A percentile compares a stretch with the other conserved stretches of the same genome.
phyloP scores from a whole-genome alignment of 2,888 invertebrate species.

The Epinotia demarniana region DNA sequence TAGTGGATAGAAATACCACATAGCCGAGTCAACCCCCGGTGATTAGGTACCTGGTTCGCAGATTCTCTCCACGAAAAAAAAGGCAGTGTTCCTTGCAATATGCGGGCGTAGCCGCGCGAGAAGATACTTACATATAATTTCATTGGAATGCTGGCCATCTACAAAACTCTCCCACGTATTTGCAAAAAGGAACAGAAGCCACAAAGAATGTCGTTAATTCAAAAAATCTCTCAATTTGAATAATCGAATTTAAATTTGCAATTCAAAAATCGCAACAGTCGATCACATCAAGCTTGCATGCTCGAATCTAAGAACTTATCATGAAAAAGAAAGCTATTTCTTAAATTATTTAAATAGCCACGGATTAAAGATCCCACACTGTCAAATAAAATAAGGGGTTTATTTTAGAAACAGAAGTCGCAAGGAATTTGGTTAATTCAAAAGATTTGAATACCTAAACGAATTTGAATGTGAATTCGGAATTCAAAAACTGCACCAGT shows the following conservation, averaged over 20 bases:
- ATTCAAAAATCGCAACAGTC: conserved; percentile 50
- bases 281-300: conserved; percentile 48
- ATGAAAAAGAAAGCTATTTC: conserved; percentile 52
- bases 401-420: conserved; percentile 19
- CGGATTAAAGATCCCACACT: conserved; percentile 69
- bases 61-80: too few relatives aligned
- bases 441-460: conserved; percentile 34
- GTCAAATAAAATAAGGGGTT: conserved; percentile 48
- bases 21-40: too few relatives aligned
- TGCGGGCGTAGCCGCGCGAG: too few relatives aligned
- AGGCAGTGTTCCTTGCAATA: too few relatives aligned
- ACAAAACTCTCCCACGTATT: conserved; percentile 35
- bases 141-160: not conserved
- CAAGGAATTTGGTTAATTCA: conserved; percentile 18
- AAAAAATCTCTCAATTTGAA: conserved; percentile 35
- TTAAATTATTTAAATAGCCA: conserved; percentile 48
- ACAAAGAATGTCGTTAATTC: conserved; percentile 23
- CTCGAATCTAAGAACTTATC: conserved; percentile 56
- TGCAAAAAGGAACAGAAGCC: conserved; percentile 37
- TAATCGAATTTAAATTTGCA: conserved; percentile 37
- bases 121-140: too few relatives aligned
- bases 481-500: conserved; percentile 49
- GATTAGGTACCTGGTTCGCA: too few relatives aligned
- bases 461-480: conserved; percentile 25
- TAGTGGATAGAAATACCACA: too few relatives aligned